These are phyloP conservation scores for Nematopogon swammerdamellus DNA, from an alignment of 2,888 invertebrate genomes.

Conservation along the genomic window DNA sequence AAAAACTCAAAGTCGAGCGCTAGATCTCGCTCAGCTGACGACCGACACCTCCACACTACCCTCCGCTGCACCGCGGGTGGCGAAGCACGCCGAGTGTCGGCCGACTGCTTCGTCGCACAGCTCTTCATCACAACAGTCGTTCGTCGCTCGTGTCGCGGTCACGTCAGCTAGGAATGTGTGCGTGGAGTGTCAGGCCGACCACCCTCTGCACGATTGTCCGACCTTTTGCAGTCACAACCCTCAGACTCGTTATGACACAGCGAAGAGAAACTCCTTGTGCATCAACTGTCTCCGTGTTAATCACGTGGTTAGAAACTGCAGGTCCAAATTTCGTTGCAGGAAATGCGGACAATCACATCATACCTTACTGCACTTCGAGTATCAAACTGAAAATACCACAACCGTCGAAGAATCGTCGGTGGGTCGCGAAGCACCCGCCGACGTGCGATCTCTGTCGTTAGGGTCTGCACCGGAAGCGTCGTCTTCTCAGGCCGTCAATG, in stretches of 20 bases:
- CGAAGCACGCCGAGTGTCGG: neutral
- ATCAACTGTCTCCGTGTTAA: neutral
- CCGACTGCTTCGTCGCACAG: neutral
- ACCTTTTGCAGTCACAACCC: neutral
- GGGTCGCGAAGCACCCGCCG: too few relatives aligned
- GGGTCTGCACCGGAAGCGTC: neutral
- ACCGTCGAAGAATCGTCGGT: too few relatives aligned
- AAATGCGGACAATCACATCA: neutral
- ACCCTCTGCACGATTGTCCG: neutral
- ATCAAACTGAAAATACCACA: neutral
- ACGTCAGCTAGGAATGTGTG: neutral
- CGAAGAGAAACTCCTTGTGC: neutral
- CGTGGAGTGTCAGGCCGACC: neutral
- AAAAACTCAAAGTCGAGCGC: neutral
- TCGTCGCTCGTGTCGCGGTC: neutral
- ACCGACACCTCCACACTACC: neutral
- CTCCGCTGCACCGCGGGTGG: neutral
- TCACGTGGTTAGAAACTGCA: neutral
- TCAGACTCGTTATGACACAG: neutral
- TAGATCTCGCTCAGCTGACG: neutral
- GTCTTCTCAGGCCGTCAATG: neutral
- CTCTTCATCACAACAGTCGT: neutral
- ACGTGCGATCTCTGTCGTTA: too few relatives aligned
- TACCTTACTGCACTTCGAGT: neutral
- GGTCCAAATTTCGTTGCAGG: neutral